A percentile compares a stretch with the other conserved stretches of the same genome.
These are phyloP conservation scores for Drosophila paulistorum DNA, from an alignment of 1,140 invertebrate species.

Conservation along the genomic window DNA sequence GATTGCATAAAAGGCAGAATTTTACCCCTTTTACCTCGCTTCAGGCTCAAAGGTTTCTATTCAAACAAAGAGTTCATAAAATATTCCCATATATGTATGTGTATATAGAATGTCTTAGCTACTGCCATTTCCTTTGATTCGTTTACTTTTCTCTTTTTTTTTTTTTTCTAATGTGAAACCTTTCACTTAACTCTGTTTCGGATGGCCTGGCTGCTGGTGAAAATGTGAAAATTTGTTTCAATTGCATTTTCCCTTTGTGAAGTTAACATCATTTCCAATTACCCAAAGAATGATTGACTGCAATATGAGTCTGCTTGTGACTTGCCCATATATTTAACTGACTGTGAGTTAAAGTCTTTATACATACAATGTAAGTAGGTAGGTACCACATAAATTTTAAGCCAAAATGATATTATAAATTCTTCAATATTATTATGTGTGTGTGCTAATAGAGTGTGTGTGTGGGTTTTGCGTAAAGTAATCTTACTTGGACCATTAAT, in stretches of 20 bases:
- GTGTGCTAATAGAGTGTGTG: neutral
- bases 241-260: conserved; percentile 4
- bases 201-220: neutral
- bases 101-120: too few relatives aligned
- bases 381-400: neutral
- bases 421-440: conserved; percentile 14
- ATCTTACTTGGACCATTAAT: conserved; percentile 19
- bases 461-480: conserved; percentile 24
- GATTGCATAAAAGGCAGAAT: too few relatives aligned
- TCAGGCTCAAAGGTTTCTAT: too few relatives aligned
- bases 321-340: neutral
- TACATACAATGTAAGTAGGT: too few relatives aligned
- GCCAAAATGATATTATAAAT: conserved; percentile 25
- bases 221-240: conserved; percentile 6
- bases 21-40: too few relatives aligned
- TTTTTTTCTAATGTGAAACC: too few relatives aligned
- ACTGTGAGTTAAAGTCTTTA: too few relatives aligned
- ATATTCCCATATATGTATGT: too few relatives aligned
- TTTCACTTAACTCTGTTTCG: too few relatives aligned
- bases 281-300: conserved; percentile 2
- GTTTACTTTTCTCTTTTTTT: too few relatives aligned
- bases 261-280: conserved; percentile 13
- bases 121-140: too few relatives aligned
- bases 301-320: neutral
- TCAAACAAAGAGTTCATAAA: too few relatives aligned